Evolutionary conservation across 2,888 invertebrate genomes (phyloP).

Genomic region (Frankliniella intonsa): DNA sequence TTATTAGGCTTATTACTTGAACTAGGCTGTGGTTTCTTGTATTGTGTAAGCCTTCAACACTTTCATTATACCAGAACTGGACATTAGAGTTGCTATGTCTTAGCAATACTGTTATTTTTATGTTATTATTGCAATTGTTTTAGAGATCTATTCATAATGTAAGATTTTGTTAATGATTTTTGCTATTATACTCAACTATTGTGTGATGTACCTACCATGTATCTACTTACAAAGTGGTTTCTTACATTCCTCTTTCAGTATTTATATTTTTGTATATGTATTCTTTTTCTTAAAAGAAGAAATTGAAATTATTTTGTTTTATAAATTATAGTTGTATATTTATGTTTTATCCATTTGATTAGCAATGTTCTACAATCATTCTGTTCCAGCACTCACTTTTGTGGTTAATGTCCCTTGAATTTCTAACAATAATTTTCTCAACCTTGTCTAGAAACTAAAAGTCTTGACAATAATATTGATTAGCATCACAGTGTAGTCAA

Average conservation of each 20-base stretch:
- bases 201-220: too few relatives aligned
- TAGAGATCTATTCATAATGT: too few relatives aligned
- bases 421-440: not conserved
- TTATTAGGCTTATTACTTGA: too few relatives aligned
- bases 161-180: too few relatives aligned
- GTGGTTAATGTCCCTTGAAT: not conserved
- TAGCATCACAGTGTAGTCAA: not conserved
- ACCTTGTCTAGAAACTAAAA: not conserved
- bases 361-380: not conserved
- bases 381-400: not conserved
- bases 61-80: too few relatives aligned
- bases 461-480: slow-evolving; percentile 3
- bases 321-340: not conserved
- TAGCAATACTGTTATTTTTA: too few relatives aligned
- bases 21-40: too few relatives aligned
- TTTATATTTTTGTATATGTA: not conserved
- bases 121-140: too few relatives aligned
- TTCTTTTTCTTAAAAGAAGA: not conserved
- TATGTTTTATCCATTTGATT: not conserved
- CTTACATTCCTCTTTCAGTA: not conserved
- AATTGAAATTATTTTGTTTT: not conserved
- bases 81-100: too few relatives aligned
- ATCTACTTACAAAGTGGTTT: not conserved
- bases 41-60: too few relatives aligned
- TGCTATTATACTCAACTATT: too few relatives aligned